These are phyloP conservation scores for Cephalopholis sonnerati DNA, from an alignment of 2,113 vertebrate species.

Conservation along the genomic window DNA sequence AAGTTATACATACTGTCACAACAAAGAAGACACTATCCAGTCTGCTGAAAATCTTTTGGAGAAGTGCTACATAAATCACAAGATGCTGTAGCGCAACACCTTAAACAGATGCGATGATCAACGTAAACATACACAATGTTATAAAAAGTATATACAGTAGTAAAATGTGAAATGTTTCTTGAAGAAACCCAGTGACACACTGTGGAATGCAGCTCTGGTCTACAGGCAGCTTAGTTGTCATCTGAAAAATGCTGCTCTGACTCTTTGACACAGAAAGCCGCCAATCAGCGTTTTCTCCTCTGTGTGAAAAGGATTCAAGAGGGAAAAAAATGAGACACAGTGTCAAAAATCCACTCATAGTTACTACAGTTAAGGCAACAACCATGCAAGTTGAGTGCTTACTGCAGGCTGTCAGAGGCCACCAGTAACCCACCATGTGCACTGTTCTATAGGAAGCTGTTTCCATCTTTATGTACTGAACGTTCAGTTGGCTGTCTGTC, in stretches of 20 bases:
- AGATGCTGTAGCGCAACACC: neutral
- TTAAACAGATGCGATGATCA: neutral
- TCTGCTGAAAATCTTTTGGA: neutral
- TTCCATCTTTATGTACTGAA: neutral
- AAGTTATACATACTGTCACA: neutral
- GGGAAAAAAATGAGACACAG: slow-evolving; percentile 32
- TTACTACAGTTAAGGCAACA: slow-evolving; percentile 20
- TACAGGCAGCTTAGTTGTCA: slow-evolving; percentile 35
- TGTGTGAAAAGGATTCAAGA: slow-evolving; percentile 20
- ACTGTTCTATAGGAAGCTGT: neutral
- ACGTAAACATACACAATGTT: neutral
- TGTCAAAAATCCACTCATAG: slow-evolving; percentile 25
- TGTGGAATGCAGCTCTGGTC: neutral
- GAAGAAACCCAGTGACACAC: neutral
- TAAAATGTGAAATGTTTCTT: neutral
- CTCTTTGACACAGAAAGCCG: slow-evolving; percentile 47
- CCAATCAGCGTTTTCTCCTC: slow-evolving; percentile 42
- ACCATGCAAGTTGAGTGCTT: neutral
- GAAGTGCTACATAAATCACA: neutral
- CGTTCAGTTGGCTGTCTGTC: neutral
- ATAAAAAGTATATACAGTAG: neutral
- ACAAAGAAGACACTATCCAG: neutral
- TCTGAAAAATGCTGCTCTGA: slow-evolving; percentile 43
- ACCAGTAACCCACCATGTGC: neutral
- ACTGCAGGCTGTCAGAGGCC: neutral